Evolutionary conservation across 35 echinoderm and acorn worm genomes (phyloP), one percentile per base, ranked within the genome.

Genomic region (Anneissia japonica): DNA sequence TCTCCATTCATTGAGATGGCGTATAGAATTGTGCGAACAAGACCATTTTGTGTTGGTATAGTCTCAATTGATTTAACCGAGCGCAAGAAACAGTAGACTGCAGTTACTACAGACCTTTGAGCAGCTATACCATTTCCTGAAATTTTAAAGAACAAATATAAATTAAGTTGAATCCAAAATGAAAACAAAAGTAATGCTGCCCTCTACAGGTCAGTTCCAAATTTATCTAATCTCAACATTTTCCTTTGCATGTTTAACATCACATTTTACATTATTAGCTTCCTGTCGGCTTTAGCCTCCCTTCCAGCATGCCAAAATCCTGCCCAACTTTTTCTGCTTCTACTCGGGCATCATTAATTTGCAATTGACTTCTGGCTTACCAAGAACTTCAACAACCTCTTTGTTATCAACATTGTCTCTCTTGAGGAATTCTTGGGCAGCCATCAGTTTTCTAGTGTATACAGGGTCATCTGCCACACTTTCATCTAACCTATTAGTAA

Each of bases 1-100:
- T 99, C 96, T 19, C 96, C 96, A 45, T 89, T 89, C 6, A 99
- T 72, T 9, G 96, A 89, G 21, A 99, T 94, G 23, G 96, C 96
- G 38, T 99, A 99, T n/a, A 87, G 33, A n/a, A 99, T 87, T 2
- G 96, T 99, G 28, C 92, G 87, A 23, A 94, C 89, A 43, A 99
- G 75, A 4, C 32, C 75, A 83, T 90, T 94, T 21, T 91, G 29
- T 19, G 46, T 35, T 9, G 77, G 34, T 26, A 94, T 86, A 13
- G 75, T 85, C 4, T 86, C 73, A 6, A 91, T 81, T 0, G 89
- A 87, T 73, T 77, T 73, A 26, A 88, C 32, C 84, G 89, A 89
- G 35, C 89, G 85, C 3, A 99, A 83, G 76, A 99, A 93, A 0
- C 89, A 94, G 74, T 91, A 99, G 21, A 99, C 36, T 34, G 96